Evolutionary conservation across 1,140 invertebrate genomes (phyloP), one percentile per base, ranked within the genome.

Genomic region (Leptinotarsa texana): DNA sequence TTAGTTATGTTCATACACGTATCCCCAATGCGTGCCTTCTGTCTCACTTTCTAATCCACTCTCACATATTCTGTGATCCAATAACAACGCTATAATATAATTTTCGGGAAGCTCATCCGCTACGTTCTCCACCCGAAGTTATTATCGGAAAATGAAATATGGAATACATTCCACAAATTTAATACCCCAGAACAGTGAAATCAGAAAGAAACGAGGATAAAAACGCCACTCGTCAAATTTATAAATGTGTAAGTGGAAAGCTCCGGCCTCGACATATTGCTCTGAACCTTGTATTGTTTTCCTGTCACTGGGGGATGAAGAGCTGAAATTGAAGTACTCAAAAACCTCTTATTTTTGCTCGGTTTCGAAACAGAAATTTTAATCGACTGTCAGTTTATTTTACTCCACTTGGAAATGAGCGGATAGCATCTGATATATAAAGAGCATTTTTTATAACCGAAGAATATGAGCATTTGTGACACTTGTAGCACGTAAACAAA

Each of bases 131-230:
- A 42, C 8, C 51, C 6, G 51, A 57, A 57, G 51, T 18, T 57
- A 57, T 57, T 57, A 57, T 57, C 17, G 51, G 17, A 57, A n/a
- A 57, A 57, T 57, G 51, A 57, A 57, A 57, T 57, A 57, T 57
- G 51, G 51, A 57, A 57, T 18, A 57, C 51, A 57, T 17, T 57
- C n/a, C 51, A n/a, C 51, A 18, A 57, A 57, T 57, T 57, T 15
- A 57, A n/a, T 57, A 18, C n/a, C n/a, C 4, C 51, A 6, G 13
- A 57, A 15, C 51, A 57, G n/a, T n/a, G 51, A 15, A 57, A 57
- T 57, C 51, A 15, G 51, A 57, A 57, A 57, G 8, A 11, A 57
- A 57, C 15, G 51, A 15, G 51, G 13, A 57, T 57, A 8, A 57
- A 57, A 57, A 57, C 51, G 51, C n/a, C 13, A 57, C 51, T 57